These are phyloP conservation scores for Dolichotis patagonum DNA, from an alignment of 2,113 vertebrate species.

Conservation along the genomic window DNA sequence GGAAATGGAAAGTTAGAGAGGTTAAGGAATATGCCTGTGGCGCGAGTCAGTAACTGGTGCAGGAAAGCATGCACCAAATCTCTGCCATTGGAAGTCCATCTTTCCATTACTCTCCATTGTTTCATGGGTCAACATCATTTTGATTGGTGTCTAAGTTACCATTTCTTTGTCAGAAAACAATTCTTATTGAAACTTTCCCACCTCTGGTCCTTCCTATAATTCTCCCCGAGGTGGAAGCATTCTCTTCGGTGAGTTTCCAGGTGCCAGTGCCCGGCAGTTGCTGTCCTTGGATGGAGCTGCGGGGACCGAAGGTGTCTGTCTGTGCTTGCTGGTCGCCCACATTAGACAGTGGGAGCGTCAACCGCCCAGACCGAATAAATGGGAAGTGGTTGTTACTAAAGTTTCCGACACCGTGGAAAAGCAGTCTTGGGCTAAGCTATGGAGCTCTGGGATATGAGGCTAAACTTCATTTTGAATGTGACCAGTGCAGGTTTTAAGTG, in stretches of 20 bases:
- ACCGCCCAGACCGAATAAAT: neutral
- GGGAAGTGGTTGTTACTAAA: neutral
- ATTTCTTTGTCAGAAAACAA: conserved; percentile 22
- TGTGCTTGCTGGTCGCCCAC: neutral
- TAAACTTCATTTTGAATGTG: neutral
- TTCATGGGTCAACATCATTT: neutral
- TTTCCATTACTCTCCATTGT: neutral
- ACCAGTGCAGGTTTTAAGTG: neutral
- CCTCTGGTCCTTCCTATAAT: neutral
- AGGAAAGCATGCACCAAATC: neutral
- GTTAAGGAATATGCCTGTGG: neutral
- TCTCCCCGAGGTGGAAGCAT: neutral
- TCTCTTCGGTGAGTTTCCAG: neutral
- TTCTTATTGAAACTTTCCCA: neutral
- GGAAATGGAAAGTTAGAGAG: neutral
- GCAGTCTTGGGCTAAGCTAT: neutral
- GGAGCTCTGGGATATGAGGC: neutral
- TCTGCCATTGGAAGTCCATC: neutral
- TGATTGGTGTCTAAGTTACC: neutral
- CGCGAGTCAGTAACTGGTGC: neutral
- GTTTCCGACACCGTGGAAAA: neutral
- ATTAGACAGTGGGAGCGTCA: neutral
- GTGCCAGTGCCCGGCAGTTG: neutral
- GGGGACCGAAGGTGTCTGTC: neutral
- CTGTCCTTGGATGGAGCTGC: neutral